Percentiles rank a stretch among this genome's conserved stretches.
These are phyloP conservation scores for Oryzias woworae DNA, from an alignment of 2,113 vertebrate species.

Conservation along the genomic window DNA sequence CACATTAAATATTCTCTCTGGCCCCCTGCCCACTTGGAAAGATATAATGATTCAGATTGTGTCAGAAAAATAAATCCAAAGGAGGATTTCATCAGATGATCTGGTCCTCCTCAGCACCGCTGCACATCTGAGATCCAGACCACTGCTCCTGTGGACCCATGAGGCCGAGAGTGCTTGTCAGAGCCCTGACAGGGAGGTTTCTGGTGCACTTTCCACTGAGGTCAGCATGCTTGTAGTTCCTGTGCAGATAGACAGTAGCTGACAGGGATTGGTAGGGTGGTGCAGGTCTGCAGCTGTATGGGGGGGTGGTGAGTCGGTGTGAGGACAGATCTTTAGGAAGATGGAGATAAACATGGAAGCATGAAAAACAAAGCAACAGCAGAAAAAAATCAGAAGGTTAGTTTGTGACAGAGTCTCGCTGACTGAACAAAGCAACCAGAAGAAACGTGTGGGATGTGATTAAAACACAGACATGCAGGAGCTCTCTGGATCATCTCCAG, in stretches of 20 bases:
- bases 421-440: no score
- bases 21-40: no score
- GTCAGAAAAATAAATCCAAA: no score
- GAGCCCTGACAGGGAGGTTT: slow-evolving; percentile 30
- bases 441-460: no score
- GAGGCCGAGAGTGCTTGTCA: slow-evolving; percentile 16
- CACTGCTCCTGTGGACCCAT: slow-evolving; percentile 8
- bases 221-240: slow-evolving; percentile 1
- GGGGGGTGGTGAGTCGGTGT: slow-evolving; percentile 14
- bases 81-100: no score
- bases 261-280: slow-evolving; percentile 7
- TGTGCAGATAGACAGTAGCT: slow-evolving; percentile 2
- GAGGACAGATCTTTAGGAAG: slow-evolving; percentile 54
- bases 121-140: background rate
- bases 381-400: background rate
- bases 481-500: no score
- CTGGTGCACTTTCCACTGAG: background rate
- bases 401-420: no score
- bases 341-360: background rate
- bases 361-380: background rate
- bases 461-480: no score
- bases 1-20: no score
- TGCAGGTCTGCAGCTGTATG: slow-evolving; percentile 53
- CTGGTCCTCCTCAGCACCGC: slow-evolving; percentile 1
- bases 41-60: no score